Evolutionary conservation across 1,140 invertebrate genomes (phyloP), one percentile per base, ranked within the genome.

Genomic region (Drosophila ananassae): DNA sequence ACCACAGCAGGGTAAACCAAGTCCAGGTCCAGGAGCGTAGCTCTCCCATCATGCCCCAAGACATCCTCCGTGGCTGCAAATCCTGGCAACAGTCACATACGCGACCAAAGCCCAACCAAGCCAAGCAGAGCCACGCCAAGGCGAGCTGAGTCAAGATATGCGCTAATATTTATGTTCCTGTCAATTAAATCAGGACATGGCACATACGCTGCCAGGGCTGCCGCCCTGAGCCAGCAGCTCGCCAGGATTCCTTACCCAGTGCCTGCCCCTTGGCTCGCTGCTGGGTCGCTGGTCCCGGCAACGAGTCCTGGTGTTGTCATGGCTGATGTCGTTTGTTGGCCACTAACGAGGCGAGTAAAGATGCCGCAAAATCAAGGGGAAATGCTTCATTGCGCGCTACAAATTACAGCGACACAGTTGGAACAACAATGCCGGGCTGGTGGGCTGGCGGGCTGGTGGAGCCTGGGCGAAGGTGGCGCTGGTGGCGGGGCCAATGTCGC

Each of bases 91-190:
- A 73, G 74, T 78, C 81, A 84, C 81, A 85, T 71, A 77, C 73
- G 60, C 44, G 46, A 56, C 22, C 32, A 24, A 52, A 72, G 47
- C 28, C 3, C 17, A 41, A 46, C 12, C 30, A 37, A 21, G 32
- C 28, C 32, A 41, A 32, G 21, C 24, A 32, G 34, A 53, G 37
- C 34, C 8, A 56, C 54, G 51, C 51, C 62, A 76, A 69, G 73
- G 56, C 63, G 63, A 75, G 69, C 69, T 75, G 71, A 82, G 83
- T 77, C 69, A 89, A 87, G 82, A 87, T 87, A 89, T 89, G 76
- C 76, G 83, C 83, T 89, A 89, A 89, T 89, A 89, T 89, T 89
- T 89, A 89, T 89, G 83, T 89, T 89, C 83, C 83, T 89, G 83
- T 89, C 83, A 89, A 89, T 89, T 89, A 89, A 89, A 89, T 89